A percentile compares a stretch with the other conserved stretches of the same genome.
These are phyloP conservation scores for Drosophila niveifrons DNA, from an alignment of 2,888 invertebrate species.

Conservation along the genomic window DNA sequence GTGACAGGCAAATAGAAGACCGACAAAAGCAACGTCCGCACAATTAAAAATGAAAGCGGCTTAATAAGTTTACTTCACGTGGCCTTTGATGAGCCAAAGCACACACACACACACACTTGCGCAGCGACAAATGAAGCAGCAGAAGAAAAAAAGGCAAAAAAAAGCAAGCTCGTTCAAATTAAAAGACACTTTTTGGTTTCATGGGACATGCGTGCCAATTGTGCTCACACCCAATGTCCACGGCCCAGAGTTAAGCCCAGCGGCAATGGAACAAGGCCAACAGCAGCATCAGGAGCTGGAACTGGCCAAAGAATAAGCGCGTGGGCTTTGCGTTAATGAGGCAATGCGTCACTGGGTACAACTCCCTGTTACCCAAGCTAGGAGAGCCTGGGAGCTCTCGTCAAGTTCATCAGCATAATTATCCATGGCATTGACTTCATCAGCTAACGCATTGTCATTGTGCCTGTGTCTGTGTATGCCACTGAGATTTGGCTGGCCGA, in stretches of 20 bases:
- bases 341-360: slow-evolving; percentile 76
- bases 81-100: slow-evolving; percentile 65
- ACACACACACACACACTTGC: not conserved
- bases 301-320: slow-evolving; percentile 58
- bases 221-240: slow-evolving; percentile 25
- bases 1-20: slow-evolving; percentile 61
- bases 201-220: slow-evolving; percentile 75
- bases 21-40: slow-evolving; percentile 56
- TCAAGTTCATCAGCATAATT: slow-evolving; percentile 80
- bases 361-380: slow-evolving; percentile 5
- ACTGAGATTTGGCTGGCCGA: slow-evolving; percentile 45
- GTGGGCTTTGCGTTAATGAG: slow-evolving; percentile 75
- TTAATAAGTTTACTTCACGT: slow-evolving; percentile 66
- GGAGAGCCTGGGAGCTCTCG: slow-evolving; percentile 38
- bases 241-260: not conserved
- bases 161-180: slow-evolving; percentile 60
- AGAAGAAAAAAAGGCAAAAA: not conserved
- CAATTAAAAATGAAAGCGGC: slow-evolving; percentile 76
- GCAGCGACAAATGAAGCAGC: not conserved
- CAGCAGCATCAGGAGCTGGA: not conserved
- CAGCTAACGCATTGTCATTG: slow-evolving; percentile 66
- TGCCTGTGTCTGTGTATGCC: slow-evolving; percentile 39
- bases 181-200: slow-evolving; percentile 75
- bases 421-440: slow-evolving; percentile 80
- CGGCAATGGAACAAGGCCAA: not conserved